Evolutionary conservation across 2,113 vertebrate genomes (phyloP).

Genomic region (Merops nubicus): DNA sequence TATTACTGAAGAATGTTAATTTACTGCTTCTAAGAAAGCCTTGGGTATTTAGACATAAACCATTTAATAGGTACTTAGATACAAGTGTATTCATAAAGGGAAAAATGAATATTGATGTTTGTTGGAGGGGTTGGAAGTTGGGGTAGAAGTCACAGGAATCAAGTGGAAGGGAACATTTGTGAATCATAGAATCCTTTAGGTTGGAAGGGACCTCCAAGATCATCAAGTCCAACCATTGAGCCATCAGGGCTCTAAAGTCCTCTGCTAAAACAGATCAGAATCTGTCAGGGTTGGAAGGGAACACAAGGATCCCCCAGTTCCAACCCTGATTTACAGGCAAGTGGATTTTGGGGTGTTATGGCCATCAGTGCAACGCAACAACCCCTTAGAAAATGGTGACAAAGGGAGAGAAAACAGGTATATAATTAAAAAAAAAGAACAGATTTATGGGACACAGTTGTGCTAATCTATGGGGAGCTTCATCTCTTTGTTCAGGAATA

Average conservation of each 20-base stretch:
- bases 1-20: background rate
- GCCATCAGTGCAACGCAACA: background rate
- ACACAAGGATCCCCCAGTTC: too few species aligned
- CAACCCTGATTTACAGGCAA: background rate
- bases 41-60: background rate
- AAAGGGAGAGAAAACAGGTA: background rate
- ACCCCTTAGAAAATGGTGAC: background rate
- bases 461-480: background rate
- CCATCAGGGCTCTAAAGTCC: too few species aligned
- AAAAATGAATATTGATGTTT: background rate
- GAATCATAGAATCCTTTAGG: too few species aligned
- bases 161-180: rapidly evolving
- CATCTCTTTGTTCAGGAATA: background rate
- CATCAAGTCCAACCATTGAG: too few species aligned
- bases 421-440: too few species aligned
- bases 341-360: background rate
- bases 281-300: too few species aligned
- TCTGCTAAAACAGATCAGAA: too few species aligned
- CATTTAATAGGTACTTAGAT: background rate
- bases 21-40: background rate
- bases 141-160: background rate
- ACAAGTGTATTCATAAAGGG: background rate
- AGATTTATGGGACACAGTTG: background rate
- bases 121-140: background rate
- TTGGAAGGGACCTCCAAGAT: too few species aligned